These are phyloP conservation scores for Panonychus citri DNA, from an alignment of 1,140 invertebrate genomes.

Conservation along the genomic window DNA sequence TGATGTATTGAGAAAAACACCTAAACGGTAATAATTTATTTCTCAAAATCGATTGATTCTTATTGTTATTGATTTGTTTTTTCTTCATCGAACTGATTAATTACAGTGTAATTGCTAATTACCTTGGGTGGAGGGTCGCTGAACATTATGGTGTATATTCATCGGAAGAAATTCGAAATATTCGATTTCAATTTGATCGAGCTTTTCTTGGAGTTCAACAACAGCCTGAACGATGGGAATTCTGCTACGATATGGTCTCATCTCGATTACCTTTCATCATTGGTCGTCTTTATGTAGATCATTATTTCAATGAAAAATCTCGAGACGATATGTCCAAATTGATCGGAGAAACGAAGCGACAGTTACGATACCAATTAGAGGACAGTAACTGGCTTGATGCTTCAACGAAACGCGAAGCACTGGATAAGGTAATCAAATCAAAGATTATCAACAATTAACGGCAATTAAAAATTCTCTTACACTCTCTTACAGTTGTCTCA, in stretches of 20 bases:
- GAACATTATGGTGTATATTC: conserved; percentile 2
- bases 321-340: conserved; percentile 19
- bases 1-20: not conserved
- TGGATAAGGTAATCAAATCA: conserved; percentile 8
- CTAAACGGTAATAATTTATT: not conserved
- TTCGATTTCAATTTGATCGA: not conserved
- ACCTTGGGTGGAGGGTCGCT: conserved; percentile 45
- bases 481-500: not conserved
- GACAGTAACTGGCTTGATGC: conserved; percentile 76
- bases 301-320: conserved; percentile 26
- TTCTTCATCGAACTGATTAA: not conserved
- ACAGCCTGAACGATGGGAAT: not conserved
- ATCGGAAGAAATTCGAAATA: not conserved
- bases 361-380: conserved; percentile 25
- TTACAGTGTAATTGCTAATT: conserved; percentile 18
- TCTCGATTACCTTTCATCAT: not conserved
- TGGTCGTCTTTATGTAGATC: conserved; percentile 22
- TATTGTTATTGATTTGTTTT: not conserved
- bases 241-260: not conserved
- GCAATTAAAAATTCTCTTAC: too few species aligned
- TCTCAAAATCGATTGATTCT: not conserved
- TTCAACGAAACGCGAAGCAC: conserved; percentile 46
- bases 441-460: too few species aligned
- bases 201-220: not conserved
- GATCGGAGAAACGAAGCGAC: conserved; percentile 15